Percentiles rank a stretch among this genome's conserved stretches.
Conservation (phyloP, 2,888 invertebrate species). For the Coleophora deauratella region DNA sequence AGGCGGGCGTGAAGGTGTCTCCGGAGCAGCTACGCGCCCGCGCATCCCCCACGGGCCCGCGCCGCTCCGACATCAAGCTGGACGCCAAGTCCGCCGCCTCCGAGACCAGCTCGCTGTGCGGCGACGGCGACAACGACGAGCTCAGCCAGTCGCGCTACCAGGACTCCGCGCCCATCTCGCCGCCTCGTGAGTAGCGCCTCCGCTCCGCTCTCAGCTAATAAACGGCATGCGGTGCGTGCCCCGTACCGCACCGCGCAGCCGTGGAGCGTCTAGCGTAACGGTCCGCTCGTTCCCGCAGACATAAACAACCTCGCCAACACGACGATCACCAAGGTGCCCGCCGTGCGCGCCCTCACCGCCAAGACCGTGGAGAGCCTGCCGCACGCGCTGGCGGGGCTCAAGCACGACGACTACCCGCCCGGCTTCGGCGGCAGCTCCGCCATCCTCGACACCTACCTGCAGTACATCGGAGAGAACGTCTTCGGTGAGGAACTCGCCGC, state of each 20-base stretch:
- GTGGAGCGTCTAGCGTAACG: too few species aligned
- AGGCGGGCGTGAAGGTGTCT: constrained; percentile 90
- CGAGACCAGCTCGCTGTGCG: constrained; percentile 83
- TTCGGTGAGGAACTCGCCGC: constrained; percentile 64
- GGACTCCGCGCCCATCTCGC: too few species aligned
- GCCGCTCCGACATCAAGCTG: constrained; percentile 83
- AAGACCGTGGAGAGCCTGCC: constrained; percentile 77
- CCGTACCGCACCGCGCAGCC: too few species aligned
- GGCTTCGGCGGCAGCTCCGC: constrained; percentile 83
- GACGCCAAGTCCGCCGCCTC: constrained; percentile 85
- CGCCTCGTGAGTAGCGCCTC: too few species aligned
- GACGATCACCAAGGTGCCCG: constrained; percentile 77
- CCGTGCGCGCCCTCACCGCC: constrained; percentile 77
- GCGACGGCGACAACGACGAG: constrained; percentile 89
- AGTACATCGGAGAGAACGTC: constrained; percentile 89
- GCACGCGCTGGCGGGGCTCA: constrained; percentile 76
- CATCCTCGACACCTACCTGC: constrained; percentile 89
- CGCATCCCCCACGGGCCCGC: constrained; percentile 89
- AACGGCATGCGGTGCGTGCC: too few species aligned
- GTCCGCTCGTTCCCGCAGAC: constrained; percentile 29
- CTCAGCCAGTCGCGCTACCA: constrained; percentile 77
- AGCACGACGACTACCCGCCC: constrained; percentile 80
- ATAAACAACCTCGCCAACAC: constrained; percentile 75
- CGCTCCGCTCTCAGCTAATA: too few species aligned
- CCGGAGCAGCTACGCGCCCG: constrained; percentile 88